A percentile compares a stretch with the other conserved stretches of the same genome.
Conservation (phyloP, 2,888 invertebrate species). For the Leptinotarsa juncta region DNA sequence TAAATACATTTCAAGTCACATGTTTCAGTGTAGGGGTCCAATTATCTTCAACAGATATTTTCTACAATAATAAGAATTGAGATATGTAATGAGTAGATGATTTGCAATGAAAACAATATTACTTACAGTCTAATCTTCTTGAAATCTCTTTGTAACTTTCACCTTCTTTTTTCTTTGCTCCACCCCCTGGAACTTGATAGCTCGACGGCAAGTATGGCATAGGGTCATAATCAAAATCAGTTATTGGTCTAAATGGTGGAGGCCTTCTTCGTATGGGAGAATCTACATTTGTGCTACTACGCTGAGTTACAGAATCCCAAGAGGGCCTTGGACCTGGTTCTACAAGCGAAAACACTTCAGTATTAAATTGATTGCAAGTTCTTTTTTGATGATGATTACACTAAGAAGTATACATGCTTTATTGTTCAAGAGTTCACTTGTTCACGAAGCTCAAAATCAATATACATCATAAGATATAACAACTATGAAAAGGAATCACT, state of each 20-base stretch:
- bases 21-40: background rate
- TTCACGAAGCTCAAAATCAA: no score
- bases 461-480: no score
- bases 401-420: no score
- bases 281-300: conserved; percentile 26
- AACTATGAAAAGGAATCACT: no score
- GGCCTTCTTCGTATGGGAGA: conserved; percentile 46
- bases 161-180: conserved; percentile 62
- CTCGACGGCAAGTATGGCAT: conserved; percentile 54
- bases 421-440: no score
- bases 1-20: background rate
- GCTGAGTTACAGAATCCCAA: conserved; percentile 39
- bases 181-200: conserved; percentile 48
- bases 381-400: no score
- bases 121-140: conserved; percentile 63
- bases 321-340: conserved; percentile 67
- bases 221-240: conserved; percentile 53
- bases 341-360: conserved; percentile 53
- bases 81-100: conserved; percentile 17
- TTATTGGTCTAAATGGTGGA: conserved; percentile 50
- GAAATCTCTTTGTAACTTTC: conserved; percentile 64
- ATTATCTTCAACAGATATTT: no score
- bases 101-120: background rate
- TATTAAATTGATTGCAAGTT: background rate
- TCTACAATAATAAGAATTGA: background rate